Evolutionary conservation across 2,888 invertebrate species (phyloP).

Genomic region (Harpalus rubripes): DNA sequence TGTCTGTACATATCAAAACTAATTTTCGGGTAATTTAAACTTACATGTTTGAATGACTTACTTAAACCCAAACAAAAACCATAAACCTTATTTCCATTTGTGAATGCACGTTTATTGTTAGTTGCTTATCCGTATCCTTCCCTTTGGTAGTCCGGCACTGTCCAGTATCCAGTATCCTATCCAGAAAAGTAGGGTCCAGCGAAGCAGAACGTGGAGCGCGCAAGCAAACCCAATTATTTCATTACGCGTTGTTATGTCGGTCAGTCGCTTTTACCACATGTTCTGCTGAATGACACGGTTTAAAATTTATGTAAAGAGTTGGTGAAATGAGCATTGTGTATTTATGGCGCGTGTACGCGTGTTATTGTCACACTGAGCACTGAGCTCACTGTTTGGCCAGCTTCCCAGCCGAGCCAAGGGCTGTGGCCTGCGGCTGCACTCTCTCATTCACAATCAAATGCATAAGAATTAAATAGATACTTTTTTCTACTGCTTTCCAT

Average conservation of each 20-base stretch:
- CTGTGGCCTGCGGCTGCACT: neutral
- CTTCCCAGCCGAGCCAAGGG: neutral
- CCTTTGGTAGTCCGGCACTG: constrained; percentile 1
- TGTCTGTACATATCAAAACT: too few relatives aligned
- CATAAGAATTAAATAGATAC: constrained; percentile 26
- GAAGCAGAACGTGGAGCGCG: constrained; percentile 8
- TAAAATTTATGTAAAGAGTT: constrained; percentile 66
- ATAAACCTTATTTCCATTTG: too few relatives aligned
- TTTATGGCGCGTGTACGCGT: constrained; percentile 64
- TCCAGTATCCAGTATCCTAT: neutral
- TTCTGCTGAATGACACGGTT: constrained; percentile 64
- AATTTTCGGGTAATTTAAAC: too few relatives aligned
- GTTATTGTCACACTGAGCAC: constrained; percentile 33
- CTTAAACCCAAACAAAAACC: too few relatives aligned
- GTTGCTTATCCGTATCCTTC: neutral
- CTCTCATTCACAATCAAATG: constrained; percentile 13
- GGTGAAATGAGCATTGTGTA: constrained; percentile 66
- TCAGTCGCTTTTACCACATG: constrained; percentile 62
- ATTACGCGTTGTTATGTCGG: constrained; percentile 53
- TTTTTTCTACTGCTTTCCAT: constrained; percentile 17
- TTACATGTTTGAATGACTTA: too few relatives aligned
- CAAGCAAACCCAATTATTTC: constrained; percentile 63
- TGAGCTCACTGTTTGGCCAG: neutral
- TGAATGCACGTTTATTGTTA: too few relatives aligned
- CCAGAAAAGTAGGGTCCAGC: constrained; percentile 4